These are phyloP conservation scores for Vulpes lagopus DNA, from an alignment of 2,113 vertebrate genomes.

Conservation along the genomic window DNA sequence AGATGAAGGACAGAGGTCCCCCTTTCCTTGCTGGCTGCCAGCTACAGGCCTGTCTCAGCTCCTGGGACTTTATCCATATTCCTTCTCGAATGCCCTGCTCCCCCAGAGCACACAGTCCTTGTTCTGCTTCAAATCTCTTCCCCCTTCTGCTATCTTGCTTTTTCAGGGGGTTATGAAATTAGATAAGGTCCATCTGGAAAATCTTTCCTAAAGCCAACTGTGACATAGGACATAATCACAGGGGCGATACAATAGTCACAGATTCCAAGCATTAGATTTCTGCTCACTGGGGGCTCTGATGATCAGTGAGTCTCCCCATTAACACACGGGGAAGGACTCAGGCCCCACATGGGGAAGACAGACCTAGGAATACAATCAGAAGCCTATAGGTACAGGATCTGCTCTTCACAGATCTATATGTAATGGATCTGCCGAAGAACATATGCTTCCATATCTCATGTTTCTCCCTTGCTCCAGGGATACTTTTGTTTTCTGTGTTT, in stretches of 20 bases:
- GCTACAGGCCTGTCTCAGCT: not conserved
- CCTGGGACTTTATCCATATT: not conserved
- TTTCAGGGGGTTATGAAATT: not conserved
- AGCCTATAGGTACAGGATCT: too few species aligned
- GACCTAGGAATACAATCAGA: not conserved
- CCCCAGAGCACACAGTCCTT: not conserved
- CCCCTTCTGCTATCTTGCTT: not conserved
- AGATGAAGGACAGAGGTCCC: not conserved
- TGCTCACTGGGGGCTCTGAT: not conserved
- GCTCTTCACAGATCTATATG: not conserved
- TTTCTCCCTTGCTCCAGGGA: not conserved
- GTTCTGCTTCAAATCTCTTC: not conserved
- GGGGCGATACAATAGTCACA: not conserved
- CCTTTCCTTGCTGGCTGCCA: not conserved
- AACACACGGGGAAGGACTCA: not conserved
- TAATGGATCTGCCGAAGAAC: not conserved
- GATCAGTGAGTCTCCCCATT: not conserved
- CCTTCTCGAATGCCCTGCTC: not conserved
- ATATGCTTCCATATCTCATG: not conserved
- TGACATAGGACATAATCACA: not conserved
- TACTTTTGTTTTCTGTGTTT: not conserved
- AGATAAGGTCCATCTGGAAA: not conserved
- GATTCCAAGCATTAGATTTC: not conserved
- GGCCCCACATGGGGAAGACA: not conserved
- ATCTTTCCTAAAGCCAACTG: not conserved